Percentiles rank a stretch among this genome's conserved stretches.
Evolutionary conservation across 2,888 invertebrate species (phyloP).

Genomic region (Arge pagana): DNA sequence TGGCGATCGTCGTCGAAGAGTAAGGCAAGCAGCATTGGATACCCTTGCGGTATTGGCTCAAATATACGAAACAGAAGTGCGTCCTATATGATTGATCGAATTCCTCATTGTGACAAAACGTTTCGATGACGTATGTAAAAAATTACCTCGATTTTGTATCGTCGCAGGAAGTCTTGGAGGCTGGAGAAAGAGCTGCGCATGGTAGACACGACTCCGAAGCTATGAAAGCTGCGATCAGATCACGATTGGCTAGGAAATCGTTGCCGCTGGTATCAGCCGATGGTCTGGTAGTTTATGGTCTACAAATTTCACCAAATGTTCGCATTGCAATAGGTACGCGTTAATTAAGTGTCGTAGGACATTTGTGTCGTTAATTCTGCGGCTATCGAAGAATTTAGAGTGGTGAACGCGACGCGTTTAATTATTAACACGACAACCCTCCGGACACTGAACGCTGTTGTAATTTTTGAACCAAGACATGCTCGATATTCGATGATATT

Average conservation of each 20-base stretch:
- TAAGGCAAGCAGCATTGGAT: slow-evolving; percentile 78
- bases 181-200: slow-evolving; percentile 65
- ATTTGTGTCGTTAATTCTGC: slow-evolving; percentile 2
- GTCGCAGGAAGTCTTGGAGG: slow-evolving; percentile 62
- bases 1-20: slow-evolving; percentile 71
- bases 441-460: slow-evolving; percentile 29
- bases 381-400: not conserved
- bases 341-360: slow-evolving; percentile 7
- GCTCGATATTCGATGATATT: not conserved
- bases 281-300: slow-evolving; percentile 75
- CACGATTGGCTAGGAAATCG: slow-evolving; percentile 74
- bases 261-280: slow-evolving; percentile 73
- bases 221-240: slow-evolving; percentile 70
- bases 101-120: not conserved
- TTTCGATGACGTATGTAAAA: not conserved
- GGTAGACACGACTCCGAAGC: slow-evolving; percentile 63
- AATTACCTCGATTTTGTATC: not conserved
- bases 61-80: slow-evolving; percentile 58
- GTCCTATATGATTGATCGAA: not conserved
- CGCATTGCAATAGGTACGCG: slow-evolving; percentile 45
- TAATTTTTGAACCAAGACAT: slow-evolving; percentile 11
- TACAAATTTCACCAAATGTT: slow-evolving; percentile 63
- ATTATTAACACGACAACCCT: slow-evolving; percentile 38
- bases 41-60: slow-evolving; percentile 79
- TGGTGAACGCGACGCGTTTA: no score